Conservation (phyloP, 2,797 vertebrate genomes). For the Calcarius lapponicus region DNA sequence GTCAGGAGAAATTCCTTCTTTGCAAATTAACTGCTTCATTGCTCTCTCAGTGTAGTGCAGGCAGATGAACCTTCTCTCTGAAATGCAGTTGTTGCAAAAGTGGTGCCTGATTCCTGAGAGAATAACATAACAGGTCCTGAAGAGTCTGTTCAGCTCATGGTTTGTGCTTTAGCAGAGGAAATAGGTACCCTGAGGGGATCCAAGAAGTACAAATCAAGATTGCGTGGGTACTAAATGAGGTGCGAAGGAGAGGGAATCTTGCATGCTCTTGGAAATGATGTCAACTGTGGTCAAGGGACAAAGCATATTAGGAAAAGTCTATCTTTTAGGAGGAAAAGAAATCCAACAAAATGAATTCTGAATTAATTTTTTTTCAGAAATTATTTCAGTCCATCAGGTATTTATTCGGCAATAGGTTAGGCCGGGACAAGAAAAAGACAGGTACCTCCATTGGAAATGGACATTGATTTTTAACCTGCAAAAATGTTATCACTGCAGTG, state of each 20-base stretch:
- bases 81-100: background rate
- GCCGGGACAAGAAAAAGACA: background rate
- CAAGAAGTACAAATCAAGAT: background rate
- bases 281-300: background rate
- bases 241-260: background rate
- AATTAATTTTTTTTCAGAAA: background rate
- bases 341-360: background rate
- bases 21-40: slow-evolving; percentile 11
- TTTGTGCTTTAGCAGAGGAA: background rate
- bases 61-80: background rate
- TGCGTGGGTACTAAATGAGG: background rate
- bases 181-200: background rate
- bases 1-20: slow-evolving; percentile 34
- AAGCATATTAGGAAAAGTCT: background rate
- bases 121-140: background rate
- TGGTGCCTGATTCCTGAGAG: background rate
- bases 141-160: background rate
- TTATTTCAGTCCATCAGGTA: background rate
- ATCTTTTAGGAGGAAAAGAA: background rate
- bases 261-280: background rate
- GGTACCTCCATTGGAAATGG: background rate
- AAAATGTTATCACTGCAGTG: background rate
- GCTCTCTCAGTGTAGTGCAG: background rate
- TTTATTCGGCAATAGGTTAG: background rate
- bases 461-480: background rate